Evolutionary conservation across 2,113 vertebrate genomes (phyloP), one percentile per base, ranked within the genome.

Genomic region (Tupaia tana): DNA sequence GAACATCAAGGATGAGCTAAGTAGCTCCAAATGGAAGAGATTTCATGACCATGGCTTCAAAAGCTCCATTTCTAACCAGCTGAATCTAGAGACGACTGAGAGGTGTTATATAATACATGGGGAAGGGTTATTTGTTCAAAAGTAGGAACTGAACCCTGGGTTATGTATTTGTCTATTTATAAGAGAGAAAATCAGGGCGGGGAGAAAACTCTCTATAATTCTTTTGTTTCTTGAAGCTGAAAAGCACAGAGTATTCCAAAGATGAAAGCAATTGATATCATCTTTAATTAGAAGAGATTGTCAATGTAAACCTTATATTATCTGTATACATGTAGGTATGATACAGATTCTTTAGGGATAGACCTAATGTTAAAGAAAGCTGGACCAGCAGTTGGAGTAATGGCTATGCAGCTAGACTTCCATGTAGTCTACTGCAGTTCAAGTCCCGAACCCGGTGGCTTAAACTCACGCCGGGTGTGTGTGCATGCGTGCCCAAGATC

Each of bases 151-250:
- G 58, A 82, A n/a, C 82, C 6, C 31, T 75, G 31, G 3, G 31
- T 54, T 71, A 16, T 66, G 14, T 7, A 70, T 71, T 75, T 59
- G 10, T 58, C 0, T 2, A 64, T 31, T 89, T 88, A 89, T 52
- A 82, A 82, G 22, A 89, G 18, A 73, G 69, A 43, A 86, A 52
- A 43, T 75, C 52, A 61, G 0, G 89, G 10, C 27, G 66, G 4
- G 16, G 29, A 66, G n/a, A 12, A 4, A 22, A 67, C 31, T 31
- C 24, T 2, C 11, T 31, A 24, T 20, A 77, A 80, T 52, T 71
- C 13, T 16, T 92, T 71, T 71, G 61, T 59, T n/a, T 86, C 71
- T 63, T 85, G 15, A 86, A 92, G n/a, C 34, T 34, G 12, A 96
- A 74, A 77, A 83, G 25, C 18, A 85, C 25, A 73, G 22, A 81